A percentile compares a stretch with the other conserved stretches of the same genome.
These are phyloP conservation scores for Drosophila burlai DNA, from an alignment of 1,140 invertebrate genomes.

Conservation along the genomic window DNA sequence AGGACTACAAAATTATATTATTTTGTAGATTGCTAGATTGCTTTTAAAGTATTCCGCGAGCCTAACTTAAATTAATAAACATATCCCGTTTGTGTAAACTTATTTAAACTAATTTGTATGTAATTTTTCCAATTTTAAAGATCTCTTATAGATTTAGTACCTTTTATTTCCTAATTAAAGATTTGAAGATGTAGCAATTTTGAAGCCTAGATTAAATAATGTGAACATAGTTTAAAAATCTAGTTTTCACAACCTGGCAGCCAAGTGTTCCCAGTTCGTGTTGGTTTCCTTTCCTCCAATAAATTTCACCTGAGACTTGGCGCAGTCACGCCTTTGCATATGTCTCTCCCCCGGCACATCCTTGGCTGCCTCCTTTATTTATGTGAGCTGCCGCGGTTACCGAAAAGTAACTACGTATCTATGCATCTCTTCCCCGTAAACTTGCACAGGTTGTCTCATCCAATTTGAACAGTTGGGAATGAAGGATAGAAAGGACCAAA, in stretches of 20 bases:
- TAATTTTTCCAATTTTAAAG: background rate
- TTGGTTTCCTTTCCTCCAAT: slow-evolving; percentile 40
- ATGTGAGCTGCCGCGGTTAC: slow-evolving; percentile 37
- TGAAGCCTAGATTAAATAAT: background rate
- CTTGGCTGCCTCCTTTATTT: slow-evolving; percentile 51
- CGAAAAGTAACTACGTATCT: slow-evolving; percentile 40
- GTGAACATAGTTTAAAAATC: background rate
- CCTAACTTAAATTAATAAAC: too few species aligned
- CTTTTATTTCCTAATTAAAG: background rate
- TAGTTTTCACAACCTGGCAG: background rate
- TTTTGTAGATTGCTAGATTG: background rate
- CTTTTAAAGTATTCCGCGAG: background rate
- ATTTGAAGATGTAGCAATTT: background rate
- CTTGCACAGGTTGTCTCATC: slow-evolving; percentile 46
- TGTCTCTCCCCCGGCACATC: slow-evolving; percentile 45
- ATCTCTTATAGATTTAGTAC: background rate
- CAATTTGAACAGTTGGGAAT: slow-evolving; percentile 51
- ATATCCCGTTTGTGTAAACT: background rate
- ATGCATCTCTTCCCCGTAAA: slow-evolving; percentile 23
- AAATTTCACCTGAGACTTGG: slow-evolving; percentile 72
- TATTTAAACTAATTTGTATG: background rate
- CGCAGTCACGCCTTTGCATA: slow-evolving; percentile 77
- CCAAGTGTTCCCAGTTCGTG: slow-evolving; percentile 49
- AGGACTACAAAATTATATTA: slow-evolving; percentile 5
- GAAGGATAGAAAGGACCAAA: slow-evolving; percentile 24